A percentile compares a stretch with the other conserved stretches of the same genome.
These are phyloP conservation scores for Probaryconus sp. DNA, from an alignment of 1,140 invertebrate species.

Conservation along the genomic window DNA sequence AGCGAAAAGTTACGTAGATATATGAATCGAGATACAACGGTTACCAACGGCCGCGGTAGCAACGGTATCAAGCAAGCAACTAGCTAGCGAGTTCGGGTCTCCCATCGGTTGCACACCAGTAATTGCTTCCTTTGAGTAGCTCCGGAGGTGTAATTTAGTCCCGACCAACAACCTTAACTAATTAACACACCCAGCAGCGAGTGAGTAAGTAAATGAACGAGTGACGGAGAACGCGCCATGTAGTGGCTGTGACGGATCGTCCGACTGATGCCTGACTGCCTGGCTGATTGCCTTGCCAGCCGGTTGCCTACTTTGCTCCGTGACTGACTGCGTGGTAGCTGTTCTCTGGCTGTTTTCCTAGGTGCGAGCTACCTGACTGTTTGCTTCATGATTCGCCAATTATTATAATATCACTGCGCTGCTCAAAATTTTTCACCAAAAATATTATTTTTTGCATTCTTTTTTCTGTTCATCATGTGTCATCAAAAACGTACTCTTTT, in stretches of 20 bases:
- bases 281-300: constrained; percentile 47
- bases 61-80: constrained; percentile 53
- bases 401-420: too few relatives aligned
- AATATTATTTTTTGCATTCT: too few relatives aligned
- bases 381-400: too few relatives aligned
- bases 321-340: constrained; percentile 52
- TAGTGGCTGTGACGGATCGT: constrained; percentile 63
- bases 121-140: constrained; percentile 79
- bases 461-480: too few relatives aligned
- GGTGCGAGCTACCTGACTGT: neutral
- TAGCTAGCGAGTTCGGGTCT: constrained; percentile 62
- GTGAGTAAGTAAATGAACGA: constrained; percentile 71
- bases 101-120: constrained; percentile 75
- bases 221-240: constrained; percentile 67
- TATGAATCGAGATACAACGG: constrained; percentile 66
- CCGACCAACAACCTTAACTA: constrained; percentile 79
- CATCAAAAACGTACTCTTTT: too few relatives aligned
- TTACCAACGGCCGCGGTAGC: constrained; percentile 46
- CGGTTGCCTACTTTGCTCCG: constrained; percentile 52
- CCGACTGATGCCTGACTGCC: constrained; percentile 56
- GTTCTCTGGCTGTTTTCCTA: constrained; percentile 14
- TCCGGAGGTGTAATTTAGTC: constrained; percentile 78
- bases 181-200: constrained; percentile 77
- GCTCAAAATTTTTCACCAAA: too few relatives aligned
- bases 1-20: constrained; percentile 65